Base-by-base conservation (phyloP, 2,113 vertebrate genomes). In the Phalacrocorax carbo region DNA sequence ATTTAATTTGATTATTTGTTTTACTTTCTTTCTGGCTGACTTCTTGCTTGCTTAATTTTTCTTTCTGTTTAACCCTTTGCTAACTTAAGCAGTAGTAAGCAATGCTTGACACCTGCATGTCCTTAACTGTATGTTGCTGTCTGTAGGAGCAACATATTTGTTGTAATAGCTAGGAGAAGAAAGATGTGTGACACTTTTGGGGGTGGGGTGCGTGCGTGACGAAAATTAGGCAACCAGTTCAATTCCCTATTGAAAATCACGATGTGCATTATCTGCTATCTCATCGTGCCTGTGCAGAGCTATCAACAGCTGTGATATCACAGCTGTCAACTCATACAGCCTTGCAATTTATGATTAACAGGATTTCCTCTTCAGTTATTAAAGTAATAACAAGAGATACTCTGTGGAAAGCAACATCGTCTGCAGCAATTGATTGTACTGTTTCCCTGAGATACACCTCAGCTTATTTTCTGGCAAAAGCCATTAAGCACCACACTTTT, bases 331-430 rank as follows among this genome's bases (percentile, higher is more conserved):
- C 78, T 70, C 66, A 15, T 12, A 30, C 71, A 82, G 48, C 75
- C 87, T 80, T 70, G 38, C 30, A 58, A 90, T 68, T 93, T 76
- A 69, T 32, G 82, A 94, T 84, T 94, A 95, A 83, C 86, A 91
- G 78, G 84, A 95, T 90, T 95, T 97, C 93, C 96, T 95, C 71
- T 61, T 90, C 5, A 0, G 65, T 95, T 97, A 90, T 93, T 94
- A 65, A 90, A 87, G 70, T 58, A 94, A 85, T 82, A 97, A 79
- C 81, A 82, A 52, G 82, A 82, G 52, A 19, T 80, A 40, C 66
- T 75, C 44, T 23, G 62, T 88, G 75, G 62, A 92, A 95, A 90
- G 78, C 73, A 94, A 48, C 49, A 79, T 78, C 85, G 87, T 38
- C 78, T 3, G 6, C 4, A 8, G 76, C 73, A 85, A 9, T 8